phyloP scores from a whole-genome alignment of 2,113 vertebrate species.

The Burhinus bistriatus region DNA sequence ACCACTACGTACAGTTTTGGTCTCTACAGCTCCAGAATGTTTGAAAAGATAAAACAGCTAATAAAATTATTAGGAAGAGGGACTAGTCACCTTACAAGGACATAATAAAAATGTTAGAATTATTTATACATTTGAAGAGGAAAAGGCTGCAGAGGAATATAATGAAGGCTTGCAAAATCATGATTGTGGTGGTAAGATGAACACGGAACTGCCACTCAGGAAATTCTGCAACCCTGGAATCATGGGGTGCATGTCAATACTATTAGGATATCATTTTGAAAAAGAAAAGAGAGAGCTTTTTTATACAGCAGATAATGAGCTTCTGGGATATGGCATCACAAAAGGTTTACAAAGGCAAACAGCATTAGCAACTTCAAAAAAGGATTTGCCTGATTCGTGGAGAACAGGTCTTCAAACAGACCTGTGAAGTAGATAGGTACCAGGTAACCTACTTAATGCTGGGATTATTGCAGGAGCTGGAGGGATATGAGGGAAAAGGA shows the following conservation, averaged over 20 bases:
- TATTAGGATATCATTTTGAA: neutral
- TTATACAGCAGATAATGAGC: neutral
- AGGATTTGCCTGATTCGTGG: neutral
- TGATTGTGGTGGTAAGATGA: neutral
- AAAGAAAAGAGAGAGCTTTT: neutral
- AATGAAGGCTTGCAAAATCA: neutral
- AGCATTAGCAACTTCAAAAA: neutral
- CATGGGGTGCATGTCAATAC: neutral
- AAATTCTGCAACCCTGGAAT: neutral
- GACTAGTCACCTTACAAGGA: neutral
- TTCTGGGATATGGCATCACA: neutral
- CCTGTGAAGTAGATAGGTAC: neutral
- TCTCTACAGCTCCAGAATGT: neutral
- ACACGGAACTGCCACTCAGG: neutral
- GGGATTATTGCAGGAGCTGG: neutral
- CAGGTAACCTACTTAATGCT: neutral
- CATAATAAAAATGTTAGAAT: neutral
- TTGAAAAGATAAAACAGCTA: neutral
- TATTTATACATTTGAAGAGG: neutral
- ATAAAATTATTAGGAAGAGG: neutral
- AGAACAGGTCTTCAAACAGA: neutral
- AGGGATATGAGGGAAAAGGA: neutral
- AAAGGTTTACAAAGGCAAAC: neutral
- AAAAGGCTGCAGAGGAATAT: neutral
- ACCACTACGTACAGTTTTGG: rapidly evolving